phyloP scores from a whole-genome alignment of 2,888 invertebrate species.

The Sthenelais limicola region DNA sequence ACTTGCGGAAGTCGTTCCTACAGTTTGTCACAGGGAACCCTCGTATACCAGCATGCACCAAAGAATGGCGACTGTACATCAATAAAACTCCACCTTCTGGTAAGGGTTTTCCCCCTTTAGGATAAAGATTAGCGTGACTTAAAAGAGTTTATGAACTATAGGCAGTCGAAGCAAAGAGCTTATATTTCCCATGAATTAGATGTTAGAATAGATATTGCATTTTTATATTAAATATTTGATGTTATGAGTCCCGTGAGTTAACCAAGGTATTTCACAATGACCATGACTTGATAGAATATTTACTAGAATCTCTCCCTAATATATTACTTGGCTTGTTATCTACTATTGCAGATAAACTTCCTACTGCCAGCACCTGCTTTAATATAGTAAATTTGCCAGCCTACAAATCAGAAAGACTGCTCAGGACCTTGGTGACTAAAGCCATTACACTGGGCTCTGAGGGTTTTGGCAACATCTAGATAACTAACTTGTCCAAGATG shows the following conservation, averaged over 20 bases:
- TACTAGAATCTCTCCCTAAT: not conserved
- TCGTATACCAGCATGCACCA: not conserved
- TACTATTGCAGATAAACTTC: not conserved
- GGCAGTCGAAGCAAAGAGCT: too few species aligned
- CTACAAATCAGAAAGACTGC: not conserved
- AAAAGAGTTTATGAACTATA: too few species aligned
- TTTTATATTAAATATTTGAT: not conserved
- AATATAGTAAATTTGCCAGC: not conserved
- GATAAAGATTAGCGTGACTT: too few species aligned
- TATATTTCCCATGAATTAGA: not conserved
- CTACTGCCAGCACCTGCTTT: not conserved
- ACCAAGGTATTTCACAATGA: not conserved
- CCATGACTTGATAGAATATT: not conserved
- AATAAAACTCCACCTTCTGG: not conserved
- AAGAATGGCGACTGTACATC: not conserved
- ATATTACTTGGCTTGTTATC: not conserved
- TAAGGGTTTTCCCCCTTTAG: not conserved
- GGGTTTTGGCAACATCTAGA: not conserved
- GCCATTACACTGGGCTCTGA: not conserved
- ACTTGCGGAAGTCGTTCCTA: not conserved
- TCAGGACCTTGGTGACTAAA: not conserved
- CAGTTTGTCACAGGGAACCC: not conserved
- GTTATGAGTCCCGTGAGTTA: not conserved
- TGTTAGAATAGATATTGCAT: not conserved
- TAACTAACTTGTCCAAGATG: too few species aligned